Evolutionary conservation across 1,140 invertebrate species (phyloP).

Genomic region (Colletes latitarsis): DNA sequence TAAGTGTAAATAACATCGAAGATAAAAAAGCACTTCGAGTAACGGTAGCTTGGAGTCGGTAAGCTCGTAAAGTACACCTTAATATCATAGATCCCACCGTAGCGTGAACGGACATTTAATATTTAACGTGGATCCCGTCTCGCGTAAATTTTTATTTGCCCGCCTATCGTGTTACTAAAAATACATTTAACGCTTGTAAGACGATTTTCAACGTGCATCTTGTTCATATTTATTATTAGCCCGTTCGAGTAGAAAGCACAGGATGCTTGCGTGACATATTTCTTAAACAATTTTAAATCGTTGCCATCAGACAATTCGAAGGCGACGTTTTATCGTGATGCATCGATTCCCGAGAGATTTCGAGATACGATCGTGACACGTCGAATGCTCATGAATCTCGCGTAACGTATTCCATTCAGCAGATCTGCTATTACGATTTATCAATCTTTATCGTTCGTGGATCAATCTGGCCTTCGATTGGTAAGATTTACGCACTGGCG

Average conservation of each 20-base stretch:
- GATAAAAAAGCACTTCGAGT: slow-evolving; percentile 45
- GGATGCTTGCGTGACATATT: no score
- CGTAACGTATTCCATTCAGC: not conserved
- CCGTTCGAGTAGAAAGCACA: no score
- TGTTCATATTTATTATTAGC: no score
- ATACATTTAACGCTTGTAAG: not conserved
- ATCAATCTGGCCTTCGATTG: slow-evolving; percentile 47
- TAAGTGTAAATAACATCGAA: no score
- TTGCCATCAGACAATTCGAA: no score
- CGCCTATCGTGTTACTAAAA: not conserved
- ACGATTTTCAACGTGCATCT: no score
- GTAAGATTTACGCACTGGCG: slow-evolving; percentile 21
- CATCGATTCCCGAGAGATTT: no score
- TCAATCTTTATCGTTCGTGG: slow-evolving; percentile 11
- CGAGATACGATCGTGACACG: not conserved
- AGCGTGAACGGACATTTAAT: slow-evolving; percentile 7
- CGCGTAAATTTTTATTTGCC: not conserved
- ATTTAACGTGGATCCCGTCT: slow-evolving; percentile 3
- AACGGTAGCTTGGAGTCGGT: slow-evolving; percentile 46
- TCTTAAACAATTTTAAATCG: no score
- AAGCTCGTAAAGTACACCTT: slow-evolving; percentile 40
- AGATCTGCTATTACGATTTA: slow-evolving; percentile 45
- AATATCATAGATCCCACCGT: slow-evolving; percentile 11
- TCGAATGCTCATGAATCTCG: not conserved
- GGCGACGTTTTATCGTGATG: no score